These are phyloP conservation scores for Bombylius discolor DNA, from an alignment of 2,888 invertebrate genomes.

Conservation along the genomic window DNA sequence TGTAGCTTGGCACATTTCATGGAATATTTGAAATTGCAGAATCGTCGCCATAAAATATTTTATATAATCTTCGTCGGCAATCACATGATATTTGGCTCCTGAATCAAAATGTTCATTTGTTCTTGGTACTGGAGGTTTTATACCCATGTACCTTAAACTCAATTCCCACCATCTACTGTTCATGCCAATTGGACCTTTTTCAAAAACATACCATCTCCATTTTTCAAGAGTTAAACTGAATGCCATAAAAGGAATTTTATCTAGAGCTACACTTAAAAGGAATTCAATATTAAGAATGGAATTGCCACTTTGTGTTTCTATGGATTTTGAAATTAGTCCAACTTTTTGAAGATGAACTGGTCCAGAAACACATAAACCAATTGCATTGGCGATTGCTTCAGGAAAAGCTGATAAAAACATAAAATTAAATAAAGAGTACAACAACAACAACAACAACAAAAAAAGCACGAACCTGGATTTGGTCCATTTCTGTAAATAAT, in stretches of 20 bases:
- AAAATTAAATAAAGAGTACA: not conserved
- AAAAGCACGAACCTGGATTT: conserved; percentile 51
- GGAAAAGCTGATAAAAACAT: conserved; percentile 53
- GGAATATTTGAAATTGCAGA: conserved; percentile 75
- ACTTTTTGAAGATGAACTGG: conserved; percentile 60
- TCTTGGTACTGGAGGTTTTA: conserved; percentile 55
- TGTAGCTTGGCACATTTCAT: conserved; percentile 59
- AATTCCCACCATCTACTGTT: conserved; percentile 67
- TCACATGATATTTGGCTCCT: conserved; percentile 69
- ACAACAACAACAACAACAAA: not conserved
- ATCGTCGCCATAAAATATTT: conserved; percentile 73
- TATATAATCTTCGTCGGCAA: conserved; percentile 56
- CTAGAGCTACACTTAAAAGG: conserved; percentile 62
- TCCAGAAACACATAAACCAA: conserved; percentile 63
- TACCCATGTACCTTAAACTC: conserved; percentile 56
- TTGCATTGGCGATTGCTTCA: conserved; percentile 71
- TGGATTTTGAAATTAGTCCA: conserved; percentile 52
- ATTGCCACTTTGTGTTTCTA: conserved; percentile 22
- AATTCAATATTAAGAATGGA: conserved; percentile 28
- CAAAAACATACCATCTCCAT: conserved; percentile 72
- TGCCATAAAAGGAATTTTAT: conserved; percentile 64
- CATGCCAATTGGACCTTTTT: conserved; percentile 57
- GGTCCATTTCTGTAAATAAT: conserved; percentile 67
- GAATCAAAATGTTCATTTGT: conserved; percentile 69
- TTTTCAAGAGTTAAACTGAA: conserved; percentile 70